These are phyloP conservation scores for Troides helena DNA, from an alignment of 2,888 invertebrate species.

Conservation along the genomic window DNA sequence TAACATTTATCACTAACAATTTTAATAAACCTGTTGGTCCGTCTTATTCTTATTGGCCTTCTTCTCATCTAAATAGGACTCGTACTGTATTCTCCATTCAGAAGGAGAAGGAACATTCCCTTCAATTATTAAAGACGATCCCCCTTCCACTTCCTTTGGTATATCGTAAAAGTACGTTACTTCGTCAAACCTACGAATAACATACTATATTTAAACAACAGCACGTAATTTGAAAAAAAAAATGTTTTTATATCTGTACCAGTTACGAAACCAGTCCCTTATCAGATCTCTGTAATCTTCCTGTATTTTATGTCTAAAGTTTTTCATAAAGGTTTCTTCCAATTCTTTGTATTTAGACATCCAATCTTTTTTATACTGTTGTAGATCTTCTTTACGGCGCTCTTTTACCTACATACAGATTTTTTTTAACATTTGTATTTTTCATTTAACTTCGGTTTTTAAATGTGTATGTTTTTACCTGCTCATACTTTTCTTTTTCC, in stretches of 20 bases:
- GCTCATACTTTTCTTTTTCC: conserved; percentile 35
- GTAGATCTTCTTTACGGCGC: conserved; percentile 25
- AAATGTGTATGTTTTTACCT: conserved; percentile 40
- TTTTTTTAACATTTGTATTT: not conserved
- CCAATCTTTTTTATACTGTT: conserved; percentile 45
- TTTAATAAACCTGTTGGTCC: conserved; percentile 32
- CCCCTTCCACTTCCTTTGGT: conserved; percentile 50
- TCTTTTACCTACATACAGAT: conserved; percentile 21
- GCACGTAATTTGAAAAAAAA: conserved; percentile 1
- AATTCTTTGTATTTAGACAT: conserved; percentile 36
- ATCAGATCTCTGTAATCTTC: conserved; percentile 56
- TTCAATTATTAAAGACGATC: conserved; percentile 50
- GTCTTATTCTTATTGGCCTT: conserved; percentile 51
- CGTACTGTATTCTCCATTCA: conserved; percentile 56
- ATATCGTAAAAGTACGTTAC: conserved; percentile 55
- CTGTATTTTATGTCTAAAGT: conserved; percentile 41
- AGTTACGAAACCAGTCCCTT: conserved; percentile 60
- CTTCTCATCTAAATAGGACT: conserved; percentile 44
- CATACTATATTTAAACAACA: not conserved
- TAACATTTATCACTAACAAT: not conserved
- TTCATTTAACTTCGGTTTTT: not conserved
- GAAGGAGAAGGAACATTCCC: conserved; percentile 52
- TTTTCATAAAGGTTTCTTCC: conserved; percentile 43
- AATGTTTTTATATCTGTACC: conserved; percentile 42
- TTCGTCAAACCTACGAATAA: conserved; percentile 51